Conservation (phyloP, 2,888 invertebrate genomes). For the Dendrolimus houi region DNA sequence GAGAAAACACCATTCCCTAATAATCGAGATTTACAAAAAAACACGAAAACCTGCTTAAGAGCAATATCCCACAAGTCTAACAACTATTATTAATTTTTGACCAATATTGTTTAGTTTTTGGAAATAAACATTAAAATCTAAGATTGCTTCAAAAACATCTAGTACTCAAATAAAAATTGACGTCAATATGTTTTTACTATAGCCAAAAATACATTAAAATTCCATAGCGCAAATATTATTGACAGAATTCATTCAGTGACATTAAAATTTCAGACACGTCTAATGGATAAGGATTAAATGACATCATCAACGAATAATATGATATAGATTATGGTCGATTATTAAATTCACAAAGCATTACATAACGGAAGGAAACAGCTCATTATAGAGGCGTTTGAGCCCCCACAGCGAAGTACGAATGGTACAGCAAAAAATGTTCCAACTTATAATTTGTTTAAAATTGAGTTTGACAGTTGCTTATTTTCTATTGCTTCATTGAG, state of each 20-base stretch:
- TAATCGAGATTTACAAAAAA: no score
- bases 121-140: no score
- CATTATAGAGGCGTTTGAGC: background rate
- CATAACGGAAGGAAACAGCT: background rate
- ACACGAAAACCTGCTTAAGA: no score
- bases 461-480: slow-evolving; percentile 23
- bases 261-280: background rate
- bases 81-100: no score
- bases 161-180: no score
- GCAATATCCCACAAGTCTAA: no score
- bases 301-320: background rate
- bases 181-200: no score
- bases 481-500: slow-evolving; percentile 10
- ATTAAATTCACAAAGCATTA: background rate
- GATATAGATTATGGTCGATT: background rate
- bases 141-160: no score
- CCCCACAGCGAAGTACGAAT: background rate
- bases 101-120: no score
- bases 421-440: slow-evolving; percentile 7
- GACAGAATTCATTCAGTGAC: background rate
- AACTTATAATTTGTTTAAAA: slow-evolving; percentile 25
- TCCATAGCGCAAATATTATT: background rate
- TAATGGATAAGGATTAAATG: background rate
- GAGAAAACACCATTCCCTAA: no score
- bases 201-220: background rate